Conservation (phyloP, 2,888 invertebrate genomes). For the Dynastes grantii region DNA sequence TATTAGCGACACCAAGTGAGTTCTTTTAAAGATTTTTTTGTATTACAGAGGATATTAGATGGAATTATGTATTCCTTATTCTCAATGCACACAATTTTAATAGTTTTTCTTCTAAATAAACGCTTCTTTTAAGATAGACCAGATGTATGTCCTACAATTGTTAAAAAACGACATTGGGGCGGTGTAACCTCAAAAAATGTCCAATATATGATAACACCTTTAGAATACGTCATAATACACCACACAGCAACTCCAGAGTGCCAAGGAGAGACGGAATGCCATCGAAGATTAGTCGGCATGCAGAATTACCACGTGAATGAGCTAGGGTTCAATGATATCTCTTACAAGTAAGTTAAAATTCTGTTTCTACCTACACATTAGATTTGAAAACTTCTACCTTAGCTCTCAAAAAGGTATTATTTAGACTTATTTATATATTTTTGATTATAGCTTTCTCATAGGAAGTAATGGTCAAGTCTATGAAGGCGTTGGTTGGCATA, state of each 20-base stretch:
- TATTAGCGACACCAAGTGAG: not conserved
- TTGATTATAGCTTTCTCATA: slow-evolving; percentile 73
- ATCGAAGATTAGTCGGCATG: slow-evolving; percentile 68
- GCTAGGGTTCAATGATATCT: slow-evolving; percentile 74
- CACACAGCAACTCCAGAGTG: slow-evolving; percentile 75
- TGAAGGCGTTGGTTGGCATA: slow-evolving; percentile 76
- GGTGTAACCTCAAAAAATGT: slow-evolving; percentile 70
- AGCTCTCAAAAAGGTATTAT: too few species aligned
- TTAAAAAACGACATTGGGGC: slow-evolving; percentile 77
- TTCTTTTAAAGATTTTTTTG: not conserved
- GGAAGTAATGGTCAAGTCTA: slow-evolving; percentile 76
- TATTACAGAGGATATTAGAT: too few species aligned
- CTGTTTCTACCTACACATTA: too few species aligned
- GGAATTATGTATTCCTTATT: not conserved
- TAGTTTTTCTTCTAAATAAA: not conserved
- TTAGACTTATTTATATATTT: not conserved
- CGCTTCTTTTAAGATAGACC: not conserved
- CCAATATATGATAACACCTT: slow-evolving; percentile 72
- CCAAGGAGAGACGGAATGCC: slow-evolving; percentile 69
- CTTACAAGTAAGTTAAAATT: slow-evolving; percentile 71
- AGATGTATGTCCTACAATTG: slow-evolving; percentile 72
- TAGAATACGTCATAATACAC: slow-evolving; percentile 73
- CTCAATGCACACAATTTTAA: not conserved
- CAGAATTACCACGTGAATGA: slow-evolving; percentile 73
- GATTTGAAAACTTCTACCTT: too few species aligned